Conservation (phyloP, 2,888 invertebrate species). For the Anorthoa munda region DNA sequence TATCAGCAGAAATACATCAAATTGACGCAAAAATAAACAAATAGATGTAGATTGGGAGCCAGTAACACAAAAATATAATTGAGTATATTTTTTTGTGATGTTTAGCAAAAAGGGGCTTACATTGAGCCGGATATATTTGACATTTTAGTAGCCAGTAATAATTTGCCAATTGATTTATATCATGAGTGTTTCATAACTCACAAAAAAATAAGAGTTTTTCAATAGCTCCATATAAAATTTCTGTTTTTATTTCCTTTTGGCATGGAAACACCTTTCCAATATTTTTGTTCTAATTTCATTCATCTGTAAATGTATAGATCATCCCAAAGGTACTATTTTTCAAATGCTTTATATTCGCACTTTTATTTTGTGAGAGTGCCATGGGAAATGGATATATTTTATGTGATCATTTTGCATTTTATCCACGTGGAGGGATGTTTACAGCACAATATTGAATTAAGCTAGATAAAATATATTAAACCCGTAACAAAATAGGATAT, state of each 20-base stretch:
- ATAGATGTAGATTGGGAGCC: slow-evolving; percentile 35
- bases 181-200: slow-evolving; percentile 9
- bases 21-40: slow-evolving; percentile 49
- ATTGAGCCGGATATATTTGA: not conserved
- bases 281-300: slow-evolving; percentile 37
- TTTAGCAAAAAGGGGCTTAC: not conserved
- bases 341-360: slow-evolving; percentile 40
- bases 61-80: not conserved
- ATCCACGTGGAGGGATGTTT: not conserved
- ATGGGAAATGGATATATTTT: slow-evolving; percentile 27
- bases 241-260: slow-evolving; percentile 4
- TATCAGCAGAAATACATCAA: slow-evolving; percentile 60
- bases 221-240: not conserved
- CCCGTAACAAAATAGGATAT: no score
- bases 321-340: slow-evolving; percentile 49
- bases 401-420: slow-evolving; percentile 24
- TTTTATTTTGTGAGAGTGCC: slow-evolving; percentile 31
- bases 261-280: slow-evolving; percentile 22
- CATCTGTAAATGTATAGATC: slow-evolving; percentile 17
- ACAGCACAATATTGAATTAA: not conserved
- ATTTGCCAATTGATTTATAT: slow-evolving; percentile 7
- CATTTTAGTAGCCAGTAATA: not conserved
- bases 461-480: not conserved
- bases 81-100: not conserved
- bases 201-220: slow-evolving; percentile 9